Evolutionary conservation across 2,888 invertebrate genomes (phyloP), one percentile per base, ranked within the genome.

Genomic region (Nebria salina): DNA sequence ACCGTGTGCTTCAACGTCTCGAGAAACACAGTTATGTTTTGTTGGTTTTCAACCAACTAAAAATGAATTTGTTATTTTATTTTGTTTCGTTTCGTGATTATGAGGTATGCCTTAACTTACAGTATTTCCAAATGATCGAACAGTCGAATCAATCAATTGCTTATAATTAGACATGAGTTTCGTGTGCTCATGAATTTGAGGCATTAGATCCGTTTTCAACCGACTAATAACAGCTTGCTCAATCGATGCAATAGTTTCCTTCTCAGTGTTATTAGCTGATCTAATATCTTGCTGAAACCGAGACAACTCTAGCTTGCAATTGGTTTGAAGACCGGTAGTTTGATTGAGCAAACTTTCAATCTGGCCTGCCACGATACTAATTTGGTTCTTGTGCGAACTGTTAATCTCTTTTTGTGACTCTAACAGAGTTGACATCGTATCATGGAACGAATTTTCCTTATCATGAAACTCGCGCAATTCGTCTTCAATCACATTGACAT

Each of bases 401-500:
- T 13, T 13, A 1, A 54, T 54, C 11, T 13, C 3, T 8, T 54
- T 4, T 8, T 2, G 8, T 13, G 3, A 13, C 1, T 81, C 75
- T 13, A 77, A 8, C 3, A 64, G 20, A 34, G 9, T 8, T 20
- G 34, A 15, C 70, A 70, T 34, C 11, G 70, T 6, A 13, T 26
- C 20, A 20, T 70, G 70, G 25, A 70, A 75, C 4, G 54, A n/a
- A 64, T 41, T 11, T 26, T 75, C 42, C 8, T 25, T 34, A 54
- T 15, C 13, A 13, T 70, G 54, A 13, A 70, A 72, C 7, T 8
- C 41, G 11, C 26, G 13, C 15, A 81, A 1, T 1, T 25, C 54
- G 9, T 76, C n/a, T 9, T 34, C 20, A 41, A 81, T 72, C n/a
- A 41, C 15, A 7, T 65, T 11, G n/a, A 81, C 66, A 9, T 76